Base-by-base conservation (phyloP, 2,888 invertebrate species). In the Sarcophaga carnaria region DNA sequence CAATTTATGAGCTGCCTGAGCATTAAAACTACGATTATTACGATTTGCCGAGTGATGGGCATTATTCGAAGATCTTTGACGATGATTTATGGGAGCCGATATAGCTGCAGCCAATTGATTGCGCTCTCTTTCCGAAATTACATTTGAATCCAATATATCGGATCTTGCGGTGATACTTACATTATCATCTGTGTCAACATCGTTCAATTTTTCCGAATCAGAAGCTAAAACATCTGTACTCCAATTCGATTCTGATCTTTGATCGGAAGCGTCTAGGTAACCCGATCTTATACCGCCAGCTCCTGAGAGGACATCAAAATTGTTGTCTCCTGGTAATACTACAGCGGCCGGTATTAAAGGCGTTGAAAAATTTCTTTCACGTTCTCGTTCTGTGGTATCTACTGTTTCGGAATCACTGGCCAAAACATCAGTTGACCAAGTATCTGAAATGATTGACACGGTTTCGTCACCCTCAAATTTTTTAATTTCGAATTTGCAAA, bases 391-490 rank as follows among this genome's bases (percentile, higher is more conserved):
- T 37, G 95, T 95, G 88, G 96, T 96, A 89, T 98, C 98, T 66
- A 98, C 95, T 22, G 97, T 97, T 94, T 99, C 99, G 14, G 98
- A 98, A 93, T 99, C 99, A 80, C 98, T 98, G 0, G 99, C 99
- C 80, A 99, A 94, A 70, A 99, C 99, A 93, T 99, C 99, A 0
- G 99, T 99, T 89, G 98, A 98, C 99, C 99, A 99, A 0, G 99
- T 99, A 93, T 99, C 99, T 70, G 98, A 98, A 90, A 99, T 98
- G 91, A 99, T 96, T 60, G 99, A 99, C 90, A 98, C 97, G 0
- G 98, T 98, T 94, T 99, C 99, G 93, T 99, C 99, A 2, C 97
- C 97, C 93, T 95, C 95, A 79, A 96, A 93, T 91, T 96, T 96
- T 93, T 97, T 98, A 59, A 99, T 97, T 93, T 99, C 99, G 93